Conservation (phyloP, 2,113 vertebrate genomes). For the Pedetes capensis region DNA sequence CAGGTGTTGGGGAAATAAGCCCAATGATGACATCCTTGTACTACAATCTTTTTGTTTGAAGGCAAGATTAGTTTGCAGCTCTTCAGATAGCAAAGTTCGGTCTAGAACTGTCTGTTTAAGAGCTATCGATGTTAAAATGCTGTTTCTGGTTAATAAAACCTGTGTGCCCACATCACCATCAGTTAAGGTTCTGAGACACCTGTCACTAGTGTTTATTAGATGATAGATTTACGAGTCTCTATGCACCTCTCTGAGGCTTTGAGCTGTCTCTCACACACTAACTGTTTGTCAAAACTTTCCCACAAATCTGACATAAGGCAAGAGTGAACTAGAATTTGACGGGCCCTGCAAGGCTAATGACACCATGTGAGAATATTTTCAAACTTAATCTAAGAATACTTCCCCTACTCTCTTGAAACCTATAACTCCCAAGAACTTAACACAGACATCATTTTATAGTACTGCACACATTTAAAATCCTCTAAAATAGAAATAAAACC, state of each 20-base stretch:
- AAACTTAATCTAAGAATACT: slow-evolving; percentile 50
- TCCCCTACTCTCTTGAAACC: background rate
- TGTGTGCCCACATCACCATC: background rate
- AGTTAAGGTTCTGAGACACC: slow-evolving; percentile 51
- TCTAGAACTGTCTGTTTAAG: slow-evolving; percentile 30
- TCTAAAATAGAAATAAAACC: background rate
- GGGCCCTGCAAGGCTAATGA: slow-evolving; percentile 27
- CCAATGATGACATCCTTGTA: background rate
- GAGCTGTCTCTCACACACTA: slow-evolving; percentile 36
- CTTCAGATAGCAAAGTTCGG: slow-evolving; percentile 13
- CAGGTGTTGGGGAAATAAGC: slow-evolving; percentile 30
- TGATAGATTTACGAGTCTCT: slow-evolving; percentile 18
- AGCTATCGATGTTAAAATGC: slow-evolving; percentile 59
- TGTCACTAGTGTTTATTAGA: slow-evolving; percentile 52
- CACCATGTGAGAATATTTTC: background rate
- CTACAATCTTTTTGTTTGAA: slow-evolving; percentile 4
- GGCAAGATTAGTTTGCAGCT: slow-evolving; percentile 25
- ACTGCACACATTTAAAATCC: background rate
- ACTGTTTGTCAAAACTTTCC: slow-evolving; percentile 55
- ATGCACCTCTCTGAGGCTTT: slow-evolving; percentile 42
- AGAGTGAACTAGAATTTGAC: slow-evolving; percentile 34
- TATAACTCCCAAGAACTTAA: slow-evolving; percentile 2
- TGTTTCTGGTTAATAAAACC: slow-evolving; percentile 67
- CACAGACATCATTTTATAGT: background rate
- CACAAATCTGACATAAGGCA: background rate